A percentile compares a stretch with the other conserved stretches of the same genome.
Conservation (phyloP, 2,888 invertebrate genomes). For the Chelonus formosanus region DNA sequence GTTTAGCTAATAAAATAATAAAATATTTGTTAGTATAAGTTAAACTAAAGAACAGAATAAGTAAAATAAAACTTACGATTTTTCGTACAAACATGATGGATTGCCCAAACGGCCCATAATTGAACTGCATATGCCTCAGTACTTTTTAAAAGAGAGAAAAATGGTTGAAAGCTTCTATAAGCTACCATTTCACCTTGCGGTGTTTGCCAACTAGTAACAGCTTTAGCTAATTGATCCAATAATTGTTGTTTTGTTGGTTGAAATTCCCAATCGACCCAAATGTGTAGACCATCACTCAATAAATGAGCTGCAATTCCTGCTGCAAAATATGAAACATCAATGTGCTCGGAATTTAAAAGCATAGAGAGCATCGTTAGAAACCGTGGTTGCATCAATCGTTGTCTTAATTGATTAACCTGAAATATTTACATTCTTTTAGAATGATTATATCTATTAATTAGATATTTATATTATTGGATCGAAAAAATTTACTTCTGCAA, state of each 20-base stretch:
- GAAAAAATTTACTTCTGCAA: slow-evolving; percentile 72
- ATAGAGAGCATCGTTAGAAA: slow-evolving; percentile 67
- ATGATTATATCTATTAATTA: too few species aligned
- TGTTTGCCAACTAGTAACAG: slow-evolving; percentile 73
- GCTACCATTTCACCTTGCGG: slow-evolving; percentile 81
- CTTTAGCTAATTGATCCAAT: slow-evolving; percentile 64
- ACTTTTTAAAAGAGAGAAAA: slow-evolving; percentile 72
- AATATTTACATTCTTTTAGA: too few species aligned
- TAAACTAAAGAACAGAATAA: background rate
- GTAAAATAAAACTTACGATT: slow-evolving; percentile 68
- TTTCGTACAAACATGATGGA: slow-evolving; percentile 80
- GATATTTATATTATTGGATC: too few species aligned
- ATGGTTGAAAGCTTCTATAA: slow-evolving; percentile 76
- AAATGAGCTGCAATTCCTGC: slow-evolving; percentile 78
- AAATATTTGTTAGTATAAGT: background rate
- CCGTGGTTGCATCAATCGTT: slow-evolving; percentile 67
- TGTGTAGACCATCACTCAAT: slow-evolving; percentile 69
- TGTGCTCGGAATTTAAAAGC: slow-evolving; percentile 71
- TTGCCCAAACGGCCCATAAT: slow-evolving; percentile 82
- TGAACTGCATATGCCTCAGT: slow-evolving; percentile 73
- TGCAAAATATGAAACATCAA: slow-evolving; percentile 77
- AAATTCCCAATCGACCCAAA: slow-evolving; percentile 68
- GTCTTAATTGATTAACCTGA: slow-evolving; percentile 68
- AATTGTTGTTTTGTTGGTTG: slow-evolving; percentile 51
- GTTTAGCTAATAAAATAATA: slow-evolving; percentile 67